Percentiles rank a stretch among this genome's conserved stretches.
These are phyloP conservation scores for Caenorhabditis tropicalis DNA, from an alignment of 1,140 invertebrate species.

Conservation along the genomic window DNA sequence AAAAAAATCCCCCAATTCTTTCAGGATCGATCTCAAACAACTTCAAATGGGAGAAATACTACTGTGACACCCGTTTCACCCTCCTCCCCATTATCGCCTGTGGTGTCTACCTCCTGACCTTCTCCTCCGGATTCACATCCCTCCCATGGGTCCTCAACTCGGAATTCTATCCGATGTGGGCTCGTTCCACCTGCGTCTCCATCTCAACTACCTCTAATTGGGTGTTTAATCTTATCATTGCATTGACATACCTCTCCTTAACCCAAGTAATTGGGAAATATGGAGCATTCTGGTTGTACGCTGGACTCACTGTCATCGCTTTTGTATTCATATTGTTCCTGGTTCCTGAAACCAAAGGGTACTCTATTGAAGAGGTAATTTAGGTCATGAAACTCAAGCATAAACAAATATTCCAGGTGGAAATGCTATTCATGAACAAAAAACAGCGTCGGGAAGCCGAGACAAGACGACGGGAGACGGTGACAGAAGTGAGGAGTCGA, in stretches of 20 bases:
- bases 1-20: conserved; percentile 49
- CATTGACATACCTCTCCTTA: conserved; percentile 77
- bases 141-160: conserved; percentile 79
- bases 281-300: conserved; percentile 70
- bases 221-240: conserved; percentile 76
- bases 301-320: conserved; percentile 78
- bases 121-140: conserved; percentile 75
- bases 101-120: conserved; percentile 66
- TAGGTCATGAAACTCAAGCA: neutral
- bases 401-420: neutral
- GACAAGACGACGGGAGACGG: neutral
- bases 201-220: conserved; percentile 77
- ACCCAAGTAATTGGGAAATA: conserved; percentile 74
- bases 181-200: conserved; percentile 76
- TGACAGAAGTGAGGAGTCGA: conserved; percentile 28
- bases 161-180: conserved; percentile 79
- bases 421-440: conserved; percentile 20
- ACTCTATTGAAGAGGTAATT: conserved; percentile 82
- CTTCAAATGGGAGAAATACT: conserved; percentile 34
- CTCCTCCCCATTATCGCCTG: conserved; percentile 57
- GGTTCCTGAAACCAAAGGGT: conserved; percentile 88
- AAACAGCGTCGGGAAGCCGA: neutral
- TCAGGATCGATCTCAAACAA: conserved; percentile 34
- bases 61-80: conserved; percentile 52
- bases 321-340: conserved; percentile 82